These are phyloP conservation scores for Barnardius zonarius DNA, from an alignment of 2,113 vertebrate species.

Conservation along the genomic window DNA sequence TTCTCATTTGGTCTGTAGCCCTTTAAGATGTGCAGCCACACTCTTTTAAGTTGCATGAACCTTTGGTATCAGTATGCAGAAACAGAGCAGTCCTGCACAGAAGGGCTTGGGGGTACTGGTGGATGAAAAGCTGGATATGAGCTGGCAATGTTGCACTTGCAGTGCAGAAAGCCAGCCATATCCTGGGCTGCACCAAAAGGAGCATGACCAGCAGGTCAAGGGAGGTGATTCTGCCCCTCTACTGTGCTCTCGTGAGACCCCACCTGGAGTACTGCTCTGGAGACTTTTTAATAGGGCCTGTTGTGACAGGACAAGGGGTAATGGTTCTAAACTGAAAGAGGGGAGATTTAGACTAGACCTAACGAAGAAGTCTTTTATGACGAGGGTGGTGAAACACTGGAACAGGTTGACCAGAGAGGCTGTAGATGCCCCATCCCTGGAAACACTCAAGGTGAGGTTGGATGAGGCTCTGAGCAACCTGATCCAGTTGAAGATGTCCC, in stretches of 20 bases:
- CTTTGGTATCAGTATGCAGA: not conserved
- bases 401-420: not conserved
- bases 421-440: not conserved
- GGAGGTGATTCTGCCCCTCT: not conserved
- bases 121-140: not conserved
- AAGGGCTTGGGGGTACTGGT: not conserved
- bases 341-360: not conserved
- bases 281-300: not conserved
- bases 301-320: not conserved
- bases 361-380: not conserved
- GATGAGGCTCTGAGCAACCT: not conserved
- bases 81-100: not conserved
- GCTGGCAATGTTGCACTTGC: not conserved
- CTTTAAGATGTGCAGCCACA: not conserved
- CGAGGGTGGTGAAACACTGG: not conserved
- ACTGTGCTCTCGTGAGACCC: not conserved
- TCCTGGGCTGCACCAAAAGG: not conserved
- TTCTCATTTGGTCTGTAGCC: not conserved
- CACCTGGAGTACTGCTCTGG: not conserved
- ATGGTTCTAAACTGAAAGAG: not conserved
- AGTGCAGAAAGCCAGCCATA: not conserved
- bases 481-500: not conserved
- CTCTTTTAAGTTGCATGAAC: not conserved
- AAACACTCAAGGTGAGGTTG: not conserved
- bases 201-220: rapidly evolving